Percentiles rank a stretch among this genome's conserved stretches.
Evolutionary conservation across 2,888 invertebrate species (phyloP).

Genomic region (Hedya salicella): DNA sequence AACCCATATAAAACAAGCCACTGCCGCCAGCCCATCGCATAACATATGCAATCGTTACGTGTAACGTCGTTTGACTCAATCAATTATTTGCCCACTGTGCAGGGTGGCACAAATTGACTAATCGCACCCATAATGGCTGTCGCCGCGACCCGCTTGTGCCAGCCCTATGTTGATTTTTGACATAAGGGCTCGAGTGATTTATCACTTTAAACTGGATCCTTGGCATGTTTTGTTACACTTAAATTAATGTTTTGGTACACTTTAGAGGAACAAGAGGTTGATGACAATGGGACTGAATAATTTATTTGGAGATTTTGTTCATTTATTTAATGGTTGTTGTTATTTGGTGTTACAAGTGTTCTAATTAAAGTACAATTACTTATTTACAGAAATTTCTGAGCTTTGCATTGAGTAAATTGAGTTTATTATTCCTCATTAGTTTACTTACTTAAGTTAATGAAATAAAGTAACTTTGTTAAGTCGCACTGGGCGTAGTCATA

Average conservation of each 20-base stretch:
- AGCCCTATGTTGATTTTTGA: constrained; percentile 72
- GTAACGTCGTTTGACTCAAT: constrained; percentile 78
- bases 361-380: background rate
- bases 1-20: constrained; percentile 45
- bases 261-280: constrained; percentile 22
- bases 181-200: constrained; percentile 66
- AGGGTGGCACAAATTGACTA: constrained; percentile 74
- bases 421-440: no score
- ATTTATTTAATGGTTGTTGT: background rate
- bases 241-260: constrained; percentile 41
- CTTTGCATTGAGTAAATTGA: no score
- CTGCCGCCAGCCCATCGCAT: constrained; percentile 52
- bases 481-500: no score
- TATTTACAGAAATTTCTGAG: background rate
- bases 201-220: constrained; percentile 61
- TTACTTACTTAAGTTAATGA: no score
- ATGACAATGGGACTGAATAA: constrained; percentile 17
- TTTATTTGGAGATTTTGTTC: background rate
- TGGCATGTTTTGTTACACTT: constrained; percentile 60
- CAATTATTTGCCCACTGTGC: constrained; percentile 65
- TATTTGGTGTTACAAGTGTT: background rate
- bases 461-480: no score
- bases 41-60: constrained; percentile 81
- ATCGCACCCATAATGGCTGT: constrained; percentile 71
- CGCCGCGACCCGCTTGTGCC: constrained; percentile 52